Conservation (phyloP, 2,113 vertebrate species). For the Caracal caracal region DNA sequence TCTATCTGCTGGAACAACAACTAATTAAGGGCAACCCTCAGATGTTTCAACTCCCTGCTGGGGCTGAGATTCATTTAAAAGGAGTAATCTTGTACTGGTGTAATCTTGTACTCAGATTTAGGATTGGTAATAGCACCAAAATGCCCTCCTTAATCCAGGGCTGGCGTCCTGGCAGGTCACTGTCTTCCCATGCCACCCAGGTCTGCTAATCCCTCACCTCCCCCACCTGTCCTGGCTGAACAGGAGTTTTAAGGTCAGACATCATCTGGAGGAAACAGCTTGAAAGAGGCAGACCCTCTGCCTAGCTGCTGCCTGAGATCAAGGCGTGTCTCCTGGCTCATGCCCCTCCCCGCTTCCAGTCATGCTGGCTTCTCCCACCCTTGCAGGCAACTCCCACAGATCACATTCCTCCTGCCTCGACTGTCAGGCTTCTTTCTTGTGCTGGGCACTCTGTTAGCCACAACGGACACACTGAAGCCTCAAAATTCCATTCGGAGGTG, state of each 20-base stretch:
- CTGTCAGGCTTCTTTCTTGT: background rate
- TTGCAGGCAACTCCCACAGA: fast-evolving
- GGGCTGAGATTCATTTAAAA: background rate
- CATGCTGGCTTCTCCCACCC: background rate
- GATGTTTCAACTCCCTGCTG: background rate
- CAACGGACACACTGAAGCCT: background rate
- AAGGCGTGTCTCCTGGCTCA: background rate
- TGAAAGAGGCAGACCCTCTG: background rate
- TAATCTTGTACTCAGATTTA: background rate
- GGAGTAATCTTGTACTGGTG: too few species aligned
- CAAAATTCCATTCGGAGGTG: background rate
- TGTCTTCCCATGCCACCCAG: background rate
- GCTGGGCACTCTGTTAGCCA: background rate
- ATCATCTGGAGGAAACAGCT: background rate
- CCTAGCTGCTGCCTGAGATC: background rate
- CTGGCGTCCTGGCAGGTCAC: background rate
- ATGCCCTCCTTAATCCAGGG: background rate
- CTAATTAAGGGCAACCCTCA: constrained; percentile 51
- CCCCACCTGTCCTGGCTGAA: background rate
- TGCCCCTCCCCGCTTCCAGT: background rate
- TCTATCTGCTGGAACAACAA: constrained; percentile 27
- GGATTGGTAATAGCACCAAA: background rate
- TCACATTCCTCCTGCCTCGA: background rate
- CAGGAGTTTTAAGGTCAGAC: background rate
- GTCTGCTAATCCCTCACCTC: background rate